Conservation (phyloP, 2,113 vertebrate species). For the Tyto alba region DNA sequence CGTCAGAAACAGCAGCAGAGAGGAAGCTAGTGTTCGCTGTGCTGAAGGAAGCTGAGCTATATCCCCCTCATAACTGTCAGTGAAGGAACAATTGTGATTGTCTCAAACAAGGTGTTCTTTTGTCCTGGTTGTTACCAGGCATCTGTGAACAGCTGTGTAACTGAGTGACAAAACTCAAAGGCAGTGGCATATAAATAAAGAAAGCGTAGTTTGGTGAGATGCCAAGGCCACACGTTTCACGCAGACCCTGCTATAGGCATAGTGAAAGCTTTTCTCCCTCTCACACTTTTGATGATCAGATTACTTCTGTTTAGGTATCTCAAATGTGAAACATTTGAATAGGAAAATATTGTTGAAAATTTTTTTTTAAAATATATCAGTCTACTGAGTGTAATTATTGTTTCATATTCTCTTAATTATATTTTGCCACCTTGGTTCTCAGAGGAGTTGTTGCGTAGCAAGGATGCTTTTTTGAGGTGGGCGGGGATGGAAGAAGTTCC, state of each 20-base stretch:
- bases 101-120: neutral
- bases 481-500: neutral
- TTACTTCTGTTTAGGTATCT: neutral
- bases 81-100: neutral
- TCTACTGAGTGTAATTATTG: neutral
- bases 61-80: neutral
- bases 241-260: accelerated
- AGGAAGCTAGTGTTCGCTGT: neutral
- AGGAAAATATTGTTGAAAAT: neutral
- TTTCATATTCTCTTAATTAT: neutral
- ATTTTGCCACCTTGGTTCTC: neutral
- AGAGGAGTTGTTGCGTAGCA: neutral
- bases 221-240: neutral
- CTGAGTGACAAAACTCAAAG: neutral
- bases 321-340: neutral
- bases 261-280: neutral
- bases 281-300: neutral
- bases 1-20: neutral
- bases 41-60: neutral
- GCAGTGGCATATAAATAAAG: neutral
- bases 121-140: neutral
- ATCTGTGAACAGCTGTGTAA: neutral
- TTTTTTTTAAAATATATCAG: neutral
- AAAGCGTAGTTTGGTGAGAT: neutral
- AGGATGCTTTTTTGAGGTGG: neutral